These are phyloP conservation scores for Meriones unguiculatus DNA, from an alignment of 2,113 vertebrate genomes.

Conservation along the genomic window DNA sequence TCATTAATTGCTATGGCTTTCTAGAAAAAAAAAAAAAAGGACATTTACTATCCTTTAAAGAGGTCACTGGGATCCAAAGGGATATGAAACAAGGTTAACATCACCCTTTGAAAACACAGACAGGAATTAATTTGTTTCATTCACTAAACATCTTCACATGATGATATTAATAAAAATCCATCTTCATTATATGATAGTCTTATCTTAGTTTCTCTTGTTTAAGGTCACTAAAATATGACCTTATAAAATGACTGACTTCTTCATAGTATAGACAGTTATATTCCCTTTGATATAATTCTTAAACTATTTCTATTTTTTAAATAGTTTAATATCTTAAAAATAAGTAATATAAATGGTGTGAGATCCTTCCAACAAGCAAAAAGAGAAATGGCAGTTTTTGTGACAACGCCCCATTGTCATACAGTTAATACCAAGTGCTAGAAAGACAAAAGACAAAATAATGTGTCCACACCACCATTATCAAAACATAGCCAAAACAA, in stretches of 20 bases:
- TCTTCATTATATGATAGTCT: background rate
- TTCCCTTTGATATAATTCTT: background rate
- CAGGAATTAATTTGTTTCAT: slow-evolving; percentile 39
- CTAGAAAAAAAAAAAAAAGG: slow-evolving; percentile 34
- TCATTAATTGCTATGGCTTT: slow-evolving; percentile 54
- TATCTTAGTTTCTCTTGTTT: slow-evolving; percentile 27
- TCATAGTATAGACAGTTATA: background rate
- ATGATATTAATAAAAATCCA: slow-evolving; percentile 36
- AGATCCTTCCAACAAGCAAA: slow-evolving; percentile 25
- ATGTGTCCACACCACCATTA: background rate
- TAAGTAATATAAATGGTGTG: background rate
- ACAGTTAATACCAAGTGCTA: slow-evolving; percentile 9
- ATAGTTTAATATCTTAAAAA: slow-evolving; percentile 45
- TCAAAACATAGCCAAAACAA: slow-evolving; percentile 1
- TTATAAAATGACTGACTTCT: slow-evolving; percentile 34
- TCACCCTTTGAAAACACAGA: background rate
- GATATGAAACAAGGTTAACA: slow-evolving; percentile 65
- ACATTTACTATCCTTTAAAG: slow-evolving; percentile 60
- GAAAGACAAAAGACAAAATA: slow-evolving; percentile 32
- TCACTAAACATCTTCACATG: slow-evolving; percentile 15
- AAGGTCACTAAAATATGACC: background rate
- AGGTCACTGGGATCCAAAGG: slow-evolving; percentile 41
- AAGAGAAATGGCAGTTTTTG: slow-evolving; percentile 9
- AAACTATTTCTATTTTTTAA: slow-evolving; percentile 17
- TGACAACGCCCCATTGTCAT: background rate